Conservation (phyloP, 2,113 vertebrate genomes). For the Indicator maculatus region DNA sequence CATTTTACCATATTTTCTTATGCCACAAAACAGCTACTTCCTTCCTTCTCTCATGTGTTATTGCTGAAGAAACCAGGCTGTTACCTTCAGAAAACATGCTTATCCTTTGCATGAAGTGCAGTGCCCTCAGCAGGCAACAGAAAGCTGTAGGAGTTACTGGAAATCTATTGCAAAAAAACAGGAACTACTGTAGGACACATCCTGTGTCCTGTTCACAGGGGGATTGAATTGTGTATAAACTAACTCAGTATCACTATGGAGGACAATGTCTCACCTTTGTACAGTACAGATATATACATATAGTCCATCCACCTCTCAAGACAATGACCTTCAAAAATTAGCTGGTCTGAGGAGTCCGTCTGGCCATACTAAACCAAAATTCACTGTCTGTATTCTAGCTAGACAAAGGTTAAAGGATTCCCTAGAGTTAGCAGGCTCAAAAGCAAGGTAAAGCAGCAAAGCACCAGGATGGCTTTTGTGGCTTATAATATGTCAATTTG, state of each 20-base stretch:
- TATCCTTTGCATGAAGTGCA: background rate
- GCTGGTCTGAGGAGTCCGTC: background rate
- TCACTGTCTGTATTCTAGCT: background rate
- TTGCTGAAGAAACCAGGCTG: background rate
- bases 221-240: background rate
- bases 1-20: background rate
- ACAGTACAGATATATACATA: background rate
- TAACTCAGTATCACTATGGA: background rate
- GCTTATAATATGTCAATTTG: constrained; percentile 65
- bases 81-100: background rate
- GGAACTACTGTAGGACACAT: background rate
- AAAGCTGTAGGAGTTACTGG: background rate
- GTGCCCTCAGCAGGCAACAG: background rate
- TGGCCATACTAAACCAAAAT: background rate
- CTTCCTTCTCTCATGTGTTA: background rate
- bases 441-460: constrained; percentile 27
- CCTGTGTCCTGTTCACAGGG: background rate
- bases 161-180: background rate
- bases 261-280: background rate
- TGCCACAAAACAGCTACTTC: background rate
- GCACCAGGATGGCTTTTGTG: constrained; percentile 39
- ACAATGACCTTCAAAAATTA: background rate
- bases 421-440: background rate
- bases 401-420: constrained; percentile 13
- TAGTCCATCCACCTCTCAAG: background rate